phyloP scores from a whole-genome alignment of 1,140 invertebrate genomes.

The Tetragnatha versicolor region DNA sequence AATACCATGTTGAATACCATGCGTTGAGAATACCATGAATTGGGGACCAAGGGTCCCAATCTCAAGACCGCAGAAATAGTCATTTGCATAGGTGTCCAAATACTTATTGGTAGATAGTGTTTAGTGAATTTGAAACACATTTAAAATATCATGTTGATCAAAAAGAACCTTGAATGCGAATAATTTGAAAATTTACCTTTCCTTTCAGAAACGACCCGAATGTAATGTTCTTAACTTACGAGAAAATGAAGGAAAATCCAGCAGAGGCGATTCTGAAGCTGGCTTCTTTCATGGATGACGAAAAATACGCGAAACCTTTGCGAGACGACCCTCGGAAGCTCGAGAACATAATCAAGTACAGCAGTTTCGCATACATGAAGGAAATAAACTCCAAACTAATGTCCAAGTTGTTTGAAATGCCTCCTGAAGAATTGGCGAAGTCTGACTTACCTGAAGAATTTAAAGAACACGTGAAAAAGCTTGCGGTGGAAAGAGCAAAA shows the following conservation, averaged over 20 bases:
- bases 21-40: too few species aligned
- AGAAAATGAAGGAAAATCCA: conserved; percentile 74
- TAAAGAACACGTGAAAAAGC: conserved; percentile 13
- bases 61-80: too few species aligned
- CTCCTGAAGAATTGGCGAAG: background rate
- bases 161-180: too few species aligned
- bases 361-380: conserved; percentile 35
- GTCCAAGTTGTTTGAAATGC: background rate
- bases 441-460: background rate
- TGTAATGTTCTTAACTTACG: conserved; percentile 80
- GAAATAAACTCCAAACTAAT: background rate
- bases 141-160: too few species aligned
- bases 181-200: too few species aligned
- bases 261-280: conserved; percentile 63
- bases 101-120: too few species aligned
- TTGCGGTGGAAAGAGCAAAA: background rate
- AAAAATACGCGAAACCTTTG: conserved; percentile 19
- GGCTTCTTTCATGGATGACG: conserved; percentile 64
- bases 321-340: conserved; percentile 19
- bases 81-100: too few species aligned
- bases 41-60: too few species aligned
- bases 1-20: too few species aligned
- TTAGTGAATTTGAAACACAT: too few species aligned
- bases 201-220: conserved; percentile 70
- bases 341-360: conserved; percentile 11